Evolutionary conservation across 1,140 invertebrate genomes (phyloP).

Genomic region (Drosophila guanche): DNA sequence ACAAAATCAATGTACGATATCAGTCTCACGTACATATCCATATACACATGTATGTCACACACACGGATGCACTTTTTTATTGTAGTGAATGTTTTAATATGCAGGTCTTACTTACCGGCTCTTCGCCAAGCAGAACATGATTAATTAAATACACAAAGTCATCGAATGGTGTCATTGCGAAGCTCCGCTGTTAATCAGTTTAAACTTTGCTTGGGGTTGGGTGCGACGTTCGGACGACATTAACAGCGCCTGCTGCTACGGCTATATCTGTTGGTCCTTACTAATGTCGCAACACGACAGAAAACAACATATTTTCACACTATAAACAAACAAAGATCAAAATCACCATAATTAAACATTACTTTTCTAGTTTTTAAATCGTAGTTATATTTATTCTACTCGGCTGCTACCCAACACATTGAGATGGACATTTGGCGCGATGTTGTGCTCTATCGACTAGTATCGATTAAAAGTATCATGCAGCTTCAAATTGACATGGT

Average conservation of each 20-base stretch:
- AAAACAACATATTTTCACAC: constrained; percentile 17
- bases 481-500: constrained; percentile 11
- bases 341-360: too few relatives aligned
- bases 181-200: constrained; percentile 27
- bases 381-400: too few relatives aligned
- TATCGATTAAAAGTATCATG: background rate
- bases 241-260: constrained; percentile 2
- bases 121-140: constrained; percentile 86
- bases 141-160: constrained; percentile 86
- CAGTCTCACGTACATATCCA: background rate
- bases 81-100: background rate
- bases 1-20: constrained; percentile 11
- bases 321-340: too few relatives aligned
- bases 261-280: constrained; percentile 7
- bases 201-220: constrained; percentile 22
- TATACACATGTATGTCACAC: background rate
- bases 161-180: constrained; percentile 85
- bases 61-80: background rate
- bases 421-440: too few relatives aligned
- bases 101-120: constrained; percentile 84
- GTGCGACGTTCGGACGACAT: constrained; percentile 2
- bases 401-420: too few relatives aligned
- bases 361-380: too few relatives aligned
- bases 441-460: constrained; percentile 1
- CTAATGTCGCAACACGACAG: constrained; percentile 10